These are phyloP conservation scores for Dermochelys coriacea DNA, from an alignment of 2,797 vertebrate species.

Conservation along the genomic window DNA sequence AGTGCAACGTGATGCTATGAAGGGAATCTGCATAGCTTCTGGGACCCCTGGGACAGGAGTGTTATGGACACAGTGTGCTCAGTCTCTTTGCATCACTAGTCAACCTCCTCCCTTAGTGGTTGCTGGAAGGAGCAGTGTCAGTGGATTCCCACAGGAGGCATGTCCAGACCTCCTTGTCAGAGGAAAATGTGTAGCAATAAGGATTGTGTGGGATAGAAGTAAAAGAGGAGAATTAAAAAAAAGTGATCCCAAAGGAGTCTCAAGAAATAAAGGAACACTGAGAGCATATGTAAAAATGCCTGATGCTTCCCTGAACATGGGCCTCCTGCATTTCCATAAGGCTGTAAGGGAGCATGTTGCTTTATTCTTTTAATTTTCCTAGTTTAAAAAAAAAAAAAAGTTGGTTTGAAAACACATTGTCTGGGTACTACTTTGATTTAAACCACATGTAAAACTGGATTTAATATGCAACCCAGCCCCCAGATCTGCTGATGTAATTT, in stretches of 20 bases:
- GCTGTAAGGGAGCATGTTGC: background rate
- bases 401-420: background rate
- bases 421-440: background rate
- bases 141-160: background rate
- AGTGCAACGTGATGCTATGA: background rate
- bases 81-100: background rate
- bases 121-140: background rate
- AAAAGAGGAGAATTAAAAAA: background rate
- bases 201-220: background rate
- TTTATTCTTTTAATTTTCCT: background rate
- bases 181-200: background rate
- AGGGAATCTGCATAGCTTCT: slow-evolving; percentile 11
- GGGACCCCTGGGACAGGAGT: background rate
- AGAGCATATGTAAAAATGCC: background rate
- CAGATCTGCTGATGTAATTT: slow-evolving; percentile 54
- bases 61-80: background rate
- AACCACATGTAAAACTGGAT: slow-evolving; percentile 43
- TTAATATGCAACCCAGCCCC: slow-evolving; percentile 54
- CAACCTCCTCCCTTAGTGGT: background rate
- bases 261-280: background rate
- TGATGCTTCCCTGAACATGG: background rate
- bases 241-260: background rate
- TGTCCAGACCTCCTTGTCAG: background rate
- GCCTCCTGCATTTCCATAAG: background rate
- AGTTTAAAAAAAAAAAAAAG: background rate